Percentiles rank a stretch among this genome's conserved stretches.
phyloP scores from a whole-genome alignment of 35 echinoderm and acorn worm species.

The Patiria miniata region DNA sequence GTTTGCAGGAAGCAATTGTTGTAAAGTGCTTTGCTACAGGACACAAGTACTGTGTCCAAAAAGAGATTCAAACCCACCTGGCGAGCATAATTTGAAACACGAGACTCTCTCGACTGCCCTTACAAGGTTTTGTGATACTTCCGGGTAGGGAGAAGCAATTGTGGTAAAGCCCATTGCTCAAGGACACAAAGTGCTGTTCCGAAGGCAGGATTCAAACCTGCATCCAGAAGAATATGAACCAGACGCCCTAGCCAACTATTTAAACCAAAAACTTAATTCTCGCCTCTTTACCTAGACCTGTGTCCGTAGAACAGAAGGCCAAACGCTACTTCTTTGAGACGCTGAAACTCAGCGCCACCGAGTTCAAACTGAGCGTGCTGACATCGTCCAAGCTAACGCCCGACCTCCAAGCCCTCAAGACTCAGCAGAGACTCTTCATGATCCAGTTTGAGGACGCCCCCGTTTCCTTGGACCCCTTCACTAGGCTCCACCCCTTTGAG shows the following conservation, averaged over 20 bases:
- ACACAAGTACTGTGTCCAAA: too few species aligned
- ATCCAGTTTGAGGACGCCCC: slow-evolving; percentile 96
- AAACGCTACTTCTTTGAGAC: slow-evolving; percentile 90
- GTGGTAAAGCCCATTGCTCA: not conserved
- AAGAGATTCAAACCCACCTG: too few species aligned
- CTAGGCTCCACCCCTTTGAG: slow-evolving; percentile 85
- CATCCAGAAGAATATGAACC: too few species aligned
- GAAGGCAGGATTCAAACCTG: not conserved
- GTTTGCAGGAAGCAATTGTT: too few species aligned
- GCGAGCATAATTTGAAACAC: too few species aligned
- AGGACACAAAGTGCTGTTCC: not conserved
- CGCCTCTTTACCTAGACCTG: slow-evolving; percentile 27
- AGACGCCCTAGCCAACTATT: not conserved
- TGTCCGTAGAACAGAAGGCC: slow-evolving; percentile 31
- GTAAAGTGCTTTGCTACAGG: too few species aligned
- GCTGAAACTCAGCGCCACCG: slow-evolving; percentile 73
- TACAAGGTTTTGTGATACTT: too few species aligned
- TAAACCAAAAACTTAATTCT: not conserved
- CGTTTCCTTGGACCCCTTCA: slow-evolving; percentile 82
- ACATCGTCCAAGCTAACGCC: slow-evolving; percentile 73
- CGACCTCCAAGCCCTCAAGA: slow-evolving; percentile 62
- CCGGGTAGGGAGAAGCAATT: too few species aligned
- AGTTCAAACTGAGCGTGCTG: slow-evolving; percentile 77
- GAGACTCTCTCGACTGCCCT: too few species aligned
- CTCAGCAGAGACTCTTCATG: slow-evolving; percentile 59